Conservation (phyloP, 2,113 vertebrate species). For the Cercopithecus mona region DNA sequence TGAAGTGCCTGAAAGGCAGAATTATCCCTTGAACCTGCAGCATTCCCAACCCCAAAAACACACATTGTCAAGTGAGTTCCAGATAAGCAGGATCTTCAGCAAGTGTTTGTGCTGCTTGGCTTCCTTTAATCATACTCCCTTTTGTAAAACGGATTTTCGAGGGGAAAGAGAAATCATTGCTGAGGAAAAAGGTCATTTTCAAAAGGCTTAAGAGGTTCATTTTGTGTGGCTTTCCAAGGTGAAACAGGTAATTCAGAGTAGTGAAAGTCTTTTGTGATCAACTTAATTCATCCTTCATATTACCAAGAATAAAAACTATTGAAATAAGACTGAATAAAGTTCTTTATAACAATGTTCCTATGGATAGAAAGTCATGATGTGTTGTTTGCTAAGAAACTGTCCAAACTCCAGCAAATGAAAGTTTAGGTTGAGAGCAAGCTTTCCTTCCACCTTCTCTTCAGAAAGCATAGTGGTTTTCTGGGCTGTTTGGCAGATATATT, state of each 20-base stretch:
- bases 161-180: slow-evolving; percentile 93
- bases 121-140: slow-evolving; percentile 91
- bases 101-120: slow-evolving; percentile 89
- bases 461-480: slow-evolving; percentile 60
- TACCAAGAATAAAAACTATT: slow-evolving; percentile 76
- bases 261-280: slow-evolving; percentile 86
- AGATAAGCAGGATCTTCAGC: slow-evolving; percentile 90
- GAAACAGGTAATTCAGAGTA: slow-evolving; percentile 88
- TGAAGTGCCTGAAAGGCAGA: slow-evolving; percentile 95
- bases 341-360: slow-evolving; percentile 72
- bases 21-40: slow-evolving; percentile 95
- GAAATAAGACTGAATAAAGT: slow-evolving; percentile 82
- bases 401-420: slow-evolving; percentile 73
- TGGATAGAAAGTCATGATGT: slow-evolving; percentile 49
- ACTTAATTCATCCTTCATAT: slow-evolving; percentile 85
- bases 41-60: slow-evolving; percentile 90
- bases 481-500: slow-evolving; percentile 44
- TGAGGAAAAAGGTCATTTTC: slow-evolving; percentile 90
- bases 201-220: slow-evolving; percentile 91
- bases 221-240: slow-evolving; percentile 88
- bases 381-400: slow-evolving; percentile 70
- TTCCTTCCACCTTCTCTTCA: slow-evolving; percentile 71
- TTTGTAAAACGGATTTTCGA: slow-evolving; percentile 90
- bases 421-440: slow-evolving; percentile 64
- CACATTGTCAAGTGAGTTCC: slow-evolving; percentile 88